These are phyloP conservation scores for Choristoneura rosaceana DNA, from an alignment of 2,888 invertebrate species.

Conservation along the genomic window DNA sequence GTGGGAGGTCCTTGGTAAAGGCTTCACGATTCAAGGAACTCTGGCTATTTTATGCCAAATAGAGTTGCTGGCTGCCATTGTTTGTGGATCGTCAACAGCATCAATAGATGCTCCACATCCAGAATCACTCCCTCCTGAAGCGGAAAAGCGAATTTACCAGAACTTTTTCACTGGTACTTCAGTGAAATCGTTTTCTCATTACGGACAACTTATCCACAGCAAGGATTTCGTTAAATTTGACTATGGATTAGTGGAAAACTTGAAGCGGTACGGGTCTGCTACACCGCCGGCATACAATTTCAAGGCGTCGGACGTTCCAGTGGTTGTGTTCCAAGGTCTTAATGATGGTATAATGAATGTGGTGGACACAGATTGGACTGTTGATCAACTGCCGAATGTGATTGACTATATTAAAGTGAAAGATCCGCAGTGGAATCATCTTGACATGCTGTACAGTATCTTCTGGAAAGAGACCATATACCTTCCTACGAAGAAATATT, in stretches of 20 bases:
- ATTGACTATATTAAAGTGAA: constrained; percentile 83
- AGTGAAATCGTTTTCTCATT: constrained; percentile 62
- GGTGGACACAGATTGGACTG: constrained; percentile 83
- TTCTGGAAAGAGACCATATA: constrained; percentile 24
- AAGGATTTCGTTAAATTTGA: constrained; percentile 66
- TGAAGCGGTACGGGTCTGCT: constrained; percentile 58
- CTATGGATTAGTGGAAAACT: constrained; percentile 61
- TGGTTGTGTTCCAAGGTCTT: constrained; percentile 64
- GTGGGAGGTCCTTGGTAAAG: constrained; percentile 17
- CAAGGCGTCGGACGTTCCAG: constrained; percentile 60
- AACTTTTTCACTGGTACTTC: constrained; percentile 71
- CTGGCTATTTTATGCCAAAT: constrained; percentile 10
- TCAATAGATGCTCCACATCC: constrained; percentile 61
- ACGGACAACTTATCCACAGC: constrained; percentile 62
- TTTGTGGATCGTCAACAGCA: constrained; percentile 29
- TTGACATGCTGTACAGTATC: constrained; percentile 52
- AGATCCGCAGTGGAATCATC: constrained; percentile 64
- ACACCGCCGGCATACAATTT: constrained; percentile 65
- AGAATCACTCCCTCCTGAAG: constrained; percentile 62
- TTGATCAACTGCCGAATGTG: constrained; percentile 82
- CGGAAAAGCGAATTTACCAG: constrained; percentile 55
- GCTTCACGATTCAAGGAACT: constrained; percentile 14
- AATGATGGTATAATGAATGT: constrained; percentile 86
- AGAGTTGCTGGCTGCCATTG: not conserved
- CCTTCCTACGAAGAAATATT: constrained; percentile 17